Conservation (phyloP, 1,140 invertebrate species). For the Calephelis nemesis region DNA sequence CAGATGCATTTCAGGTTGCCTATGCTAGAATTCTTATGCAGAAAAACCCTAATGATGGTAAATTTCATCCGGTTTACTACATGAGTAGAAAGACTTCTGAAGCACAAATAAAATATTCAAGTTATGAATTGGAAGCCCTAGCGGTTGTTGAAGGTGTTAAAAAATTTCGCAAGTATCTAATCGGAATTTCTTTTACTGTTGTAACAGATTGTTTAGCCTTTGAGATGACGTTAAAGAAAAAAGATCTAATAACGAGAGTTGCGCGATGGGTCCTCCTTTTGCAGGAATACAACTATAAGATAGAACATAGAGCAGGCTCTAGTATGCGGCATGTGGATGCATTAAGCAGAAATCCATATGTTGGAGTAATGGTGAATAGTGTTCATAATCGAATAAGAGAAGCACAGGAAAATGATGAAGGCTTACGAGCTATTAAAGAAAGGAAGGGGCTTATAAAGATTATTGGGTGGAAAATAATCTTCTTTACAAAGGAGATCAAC, state of each 20-base stretch:
- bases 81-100: constrained; percentile 17
- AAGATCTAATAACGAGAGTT: constrained; percentile 50
- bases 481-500: constrained; percentile 35
- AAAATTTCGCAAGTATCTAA: constrained; percentile 59
- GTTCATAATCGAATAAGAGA: constrained; percentile 45
- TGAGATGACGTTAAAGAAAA: constrained; percentile 56
- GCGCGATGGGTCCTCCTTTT: constrained; percentile 47
- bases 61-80: constrained; percentile 16
- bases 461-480: constrained; percentile 16
- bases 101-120: constrained; percentile 24
- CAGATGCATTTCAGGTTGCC: background rate
- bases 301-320: constrained; percentile 47
- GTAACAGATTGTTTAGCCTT: constrained; percentile 62
- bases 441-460: constrained; percentile 24
- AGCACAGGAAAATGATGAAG: constrained; percentile 36
- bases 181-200: constrained; percentile 63
- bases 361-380: constrained; percentile 42
- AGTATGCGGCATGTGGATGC: constrained; percentile 40
- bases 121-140: constrained; percentile 59
- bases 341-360: background rate
- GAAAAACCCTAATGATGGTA: background rate
- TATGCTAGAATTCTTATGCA: background rate
- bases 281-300: constrained; percentile 35
- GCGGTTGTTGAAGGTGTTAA: constrained; percentile 56
- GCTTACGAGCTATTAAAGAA: constrained; percentile 37